These are phyloP conservation scores for Anas bahamensis DNA, from an alignment of 2,797 vertebrate genomes.

Conservation along the genomic window DNA sequence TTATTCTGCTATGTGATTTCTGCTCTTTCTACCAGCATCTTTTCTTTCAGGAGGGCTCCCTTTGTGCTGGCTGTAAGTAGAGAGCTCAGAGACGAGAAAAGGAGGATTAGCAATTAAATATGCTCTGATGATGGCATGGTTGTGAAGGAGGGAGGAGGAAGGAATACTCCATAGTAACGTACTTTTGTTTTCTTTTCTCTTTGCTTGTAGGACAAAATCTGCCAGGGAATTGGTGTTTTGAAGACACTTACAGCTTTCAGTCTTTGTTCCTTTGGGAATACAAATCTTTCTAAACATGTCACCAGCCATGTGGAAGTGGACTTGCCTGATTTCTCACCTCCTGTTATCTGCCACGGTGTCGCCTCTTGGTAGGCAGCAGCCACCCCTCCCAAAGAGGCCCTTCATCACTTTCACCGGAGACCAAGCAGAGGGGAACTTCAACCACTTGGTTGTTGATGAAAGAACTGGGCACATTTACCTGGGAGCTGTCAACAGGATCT, in stretches of 20 bases:
- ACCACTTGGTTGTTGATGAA: slow-evolving; percentile 95
- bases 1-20: background rate
- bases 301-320: slow-evolving; percentile 87
- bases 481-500: slow-evolving; percentile 97
- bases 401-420: slow-evolving; percentile 89
- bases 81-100: slow-evolving; percentile 49
- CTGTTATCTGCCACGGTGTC: slow-evolving; percentile 83
- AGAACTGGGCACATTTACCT: slow-evolving; percentile 96
- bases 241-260: slow-evolving; percentile 72
- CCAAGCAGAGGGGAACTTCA: slow-evolving; percentile 90
- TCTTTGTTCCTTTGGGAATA: slow-evolving; percentile 65
- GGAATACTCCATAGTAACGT: slow-evolving; percentile 46
- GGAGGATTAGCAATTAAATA: slow-evolving; percentile 69
- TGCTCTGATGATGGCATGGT: slow-evolving; percentile 43
- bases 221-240: slow-evolving; percentile 74
- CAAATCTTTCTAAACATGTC: slow-evolving; percentile 47
- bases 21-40: slow-evolving; percentile 38
- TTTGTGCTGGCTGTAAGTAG: slow-evolving; percentile 50
- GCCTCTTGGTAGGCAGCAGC: slow-evolving; percentile 75
- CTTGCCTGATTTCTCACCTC: slow-evolving; percentile 86
- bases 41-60: slow-evolving; percentile 45
- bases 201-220: slow-evolving; percentile 81
- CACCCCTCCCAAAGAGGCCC: slow-evolving; percentile 80
- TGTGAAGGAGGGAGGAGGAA: slow-evolving; percentile 59
- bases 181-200: slow-evolving; percentile 57